Evolutionary conservation across 2,113 vertebrate genomes (phyloP).

Genomic region (Sturnira hondurensis): DNA sequence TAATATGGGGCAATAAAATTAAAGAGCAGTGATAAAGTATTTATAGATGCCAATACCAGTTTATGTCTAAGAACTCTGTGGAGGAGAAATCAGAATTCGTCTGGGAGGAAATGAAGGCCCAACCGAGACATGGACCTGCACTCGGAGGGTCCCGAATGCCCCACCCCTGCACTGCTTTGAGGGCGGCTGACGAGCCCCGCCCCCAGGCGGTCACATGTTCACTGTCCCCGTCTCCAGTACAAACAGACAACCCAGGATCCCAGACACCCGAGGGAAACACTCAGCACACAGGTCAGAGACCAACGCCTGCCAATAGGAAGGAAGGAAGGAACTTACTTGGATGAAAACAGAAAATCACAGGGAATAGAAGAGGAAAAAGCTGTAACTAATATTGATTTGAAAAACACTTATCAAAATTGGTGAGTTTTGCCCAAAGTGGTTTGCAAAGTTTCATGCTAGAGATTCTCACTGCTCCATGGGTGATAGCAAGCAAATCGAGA

Average conservation of each 20-base stretch:
- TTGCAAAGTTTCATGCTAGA: too few relatives aligned
- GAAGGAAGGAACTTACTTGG: background rate
- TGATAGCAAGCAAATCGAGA: too few relatives aligned
- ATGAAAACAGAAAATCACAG: background rate
- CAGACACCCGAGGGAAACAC: background rate
- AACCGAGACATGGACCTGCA: background rate
- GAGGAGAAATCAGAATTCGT: background rate
- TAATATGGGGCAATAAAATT: background rate
- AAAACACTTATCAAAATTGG: too few relatives aligned
- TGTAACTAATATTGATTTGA: background rate
- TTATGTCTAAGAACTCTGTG: background rate
- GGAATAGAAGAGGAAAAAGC: background rate
- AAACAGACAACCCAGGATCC: background rate
- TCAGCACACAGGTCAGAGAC: background rate
- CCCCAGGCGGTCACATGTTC: background rate
- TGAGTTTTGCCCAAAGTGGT: too few relatives aligned
- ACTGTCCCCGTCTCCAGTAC: background rate
- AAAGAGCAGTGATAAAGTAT: background rate
- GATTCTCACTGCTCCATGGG: too few relatives aligned
- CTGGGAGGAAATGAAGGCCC: background rate
- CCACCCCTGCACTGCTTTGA: background rate
- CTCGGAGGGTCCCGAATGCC: rapidly evolving
- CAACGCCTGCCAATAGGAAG: background rate
- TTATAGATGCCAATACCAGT: background rate
- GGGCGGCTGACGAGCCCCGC: background rate